Evolutionary conservation across 2,797 vertebrate species (phyloP).

Genomic region (Xerus rutilus): DNA sequence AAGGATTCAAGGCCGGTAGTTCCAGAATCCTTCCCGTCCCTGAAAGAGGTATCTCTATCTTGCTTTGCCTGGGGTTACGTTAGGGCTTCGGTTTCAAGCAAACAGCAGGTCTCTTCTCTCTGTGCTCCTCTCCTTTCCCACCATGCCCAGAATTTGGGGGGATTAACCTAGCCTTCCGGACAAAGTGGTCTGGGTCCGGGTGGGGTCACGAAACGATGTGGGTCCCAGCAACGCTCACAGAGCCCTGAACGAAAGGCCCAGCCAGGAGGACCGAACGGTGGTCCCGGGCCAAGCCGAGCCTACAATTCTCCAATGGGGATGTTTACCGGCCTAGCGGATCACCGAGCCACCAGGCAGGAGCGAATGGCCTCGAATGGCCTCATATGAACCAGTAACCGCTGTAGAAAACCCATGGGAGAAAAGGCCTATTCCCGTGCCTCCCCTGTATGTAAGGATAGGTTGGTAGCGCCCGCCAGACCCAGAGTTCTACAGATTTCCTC

Average conservation of each 20-base stretch:
- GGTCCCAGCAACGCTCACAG: background rate
- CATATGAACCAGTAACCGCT: slow-evolving; percentile 90
- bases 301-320: background rate
- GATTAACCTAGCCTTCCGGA: background rate
- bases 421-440: slow-evolving; percentile 89
- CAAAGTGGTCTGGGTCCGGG: fast-evolving
- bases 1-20: background rate
- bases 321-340: slow-evolving; percentile 69
- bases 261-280: background rate
- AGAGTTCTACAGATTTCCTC: background rate
- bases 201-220: background rate
- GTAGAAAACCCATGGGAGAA: slow-evolving; percentile 89
- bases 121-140: background rate
- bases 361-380: slow-evolving; percentile 89
- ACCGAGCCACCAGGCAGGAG: slow-evolving; percentile 87
- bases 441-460: slow-evolving; percentile 89
- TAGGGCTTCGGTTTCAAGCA: background rate
- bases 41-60: background rate
- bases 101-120: background rate
- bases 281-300: background rate
- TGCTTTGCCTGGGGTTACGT: background rate
- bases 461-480: slow-evolving; percentile 77
- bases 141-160: background rate
- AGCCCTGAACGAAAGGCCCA: background rate
- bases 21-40: too few species aligned